A percentile compares a stretch with the other conserved stretches of the same genome.
phyloP scores from a whole-genome alignment of 2,888 invertebrate genomes.

The Pherbina coryleti region DNA sequence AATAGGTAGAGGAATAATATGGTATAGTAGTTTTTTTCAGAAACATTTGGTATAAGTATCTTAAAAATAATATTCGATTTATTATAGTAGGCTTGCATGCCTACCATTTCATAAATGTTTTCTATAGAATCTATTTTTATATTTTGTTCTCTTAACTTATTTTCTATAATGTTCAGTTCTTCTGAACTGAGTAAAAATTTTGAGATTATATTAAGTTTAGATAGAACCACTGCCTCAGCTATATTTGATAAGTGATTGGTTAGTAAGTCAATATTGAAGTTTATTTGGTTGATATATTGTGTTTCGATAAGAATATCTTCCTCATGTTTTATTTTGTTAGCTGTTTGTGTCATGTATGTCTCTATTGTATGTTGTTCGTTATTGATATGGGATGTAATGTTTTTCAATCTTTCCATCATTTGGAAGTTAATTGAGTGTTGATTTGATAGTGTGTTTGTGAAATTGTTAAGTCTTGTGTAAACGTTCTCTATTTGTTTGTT shows the following conservation, averaged over 20 bases:
- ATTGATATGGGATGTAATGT: not conserved
- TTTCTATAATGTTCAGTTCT: too few species aligned
- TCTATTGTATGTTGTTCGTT: not conserved
- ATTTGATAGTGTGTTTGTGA: not conserved
- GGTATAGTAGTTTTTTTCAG: too few species aligned
- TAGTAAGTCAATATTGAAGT: conserved; percentile 14
- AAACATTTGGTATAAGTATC: too few species aligned
- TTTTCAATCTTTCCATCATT: not conserved
- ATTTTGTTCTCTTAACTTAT: too few species aligned
- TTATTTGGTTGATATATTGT: conserved; percentile 15
- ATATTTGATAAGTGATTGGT: not conserved
- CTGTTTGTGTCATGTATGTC: not conserved
- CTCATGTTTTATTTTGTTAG: not conserved
- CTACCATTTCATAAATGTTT: not conserved
- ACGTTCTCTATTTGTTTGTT: too few species aligned
- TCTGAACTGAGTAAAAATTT: too few species aligned
- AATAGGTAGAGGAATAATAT: too few species aligned
- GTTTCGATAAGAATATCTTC: not conserved
- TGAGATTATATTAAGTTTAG: too few species aligned
- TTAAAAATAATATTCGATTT: not conserved
- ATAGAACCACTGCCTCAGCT: not conserved
- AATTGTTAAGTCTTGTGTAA: not conserved
- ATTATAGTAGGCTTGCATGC: not conserved
- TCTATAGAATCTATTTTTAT: too few species aligned
- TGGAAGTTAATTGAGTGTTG: not conserved